Percentiles rank a stretch among this genome's conserved stretches.
These are phyloP conservation scores for Synergus laeviventris DNA, from an alignment of 2,888 invertebrate genomes.

Conservation along the genomic window DNA sequence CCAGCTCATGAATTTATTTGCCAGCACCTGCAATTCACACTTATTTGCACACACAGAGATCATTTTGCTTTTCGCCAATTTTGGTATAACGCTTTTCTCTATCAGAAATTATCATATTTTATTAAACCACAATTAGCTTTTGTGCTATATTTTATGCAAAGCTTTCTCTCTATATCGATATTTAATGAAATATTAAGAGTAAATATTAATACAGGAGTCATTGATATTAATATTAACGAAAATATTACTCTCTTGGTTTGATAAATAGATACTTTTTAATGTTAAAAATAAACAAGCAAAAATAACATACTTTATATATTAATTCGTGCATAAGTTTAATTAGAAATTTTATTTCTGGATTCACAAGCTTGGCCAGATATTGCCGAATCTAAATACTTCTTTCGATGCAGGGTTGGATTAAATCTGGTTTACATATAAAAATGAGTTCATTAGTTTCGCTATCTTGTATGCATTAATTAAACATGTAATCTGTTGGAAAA, in stretches of 20 bases:
- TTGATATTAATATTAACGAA: no score
- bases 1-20: constrained; percentile 41
- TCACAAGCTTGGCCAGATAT: not conserved
- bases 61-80: constrained; percentile 26
- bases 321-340: not conserved
- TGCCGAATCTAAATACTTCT: not conserved
- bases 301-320: not conserved
- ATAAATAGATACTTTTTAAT: not conserved
- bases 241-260: no score
- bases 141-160: not conserved
- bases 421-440: not conserved
- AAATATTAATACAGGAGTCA: no score
- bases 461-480: constrained; percentile 28
- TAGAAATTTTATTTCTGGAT: not conserved
- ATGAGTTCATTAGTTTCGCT: constrained; percentile 8
- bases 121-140: not conserved
- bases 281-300: not conserved
- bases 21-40: constrained; percentile 29
- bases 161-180: not conserved
- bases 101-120: not conserved
- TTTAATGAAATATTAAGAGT: not conserved
- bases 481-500: constrained; percentile 29
- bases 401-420: not conserved
- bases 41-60: constrained; percentile 24
- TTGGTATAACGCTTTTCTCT: constrained; percentile 31